Percentiles rank a stretch among this genome's conserved stretches.
Evolutionary conservation across 2,888 invertebrate genomes (phyloP).

Genomic region (Cryptops parisi): DNA sequence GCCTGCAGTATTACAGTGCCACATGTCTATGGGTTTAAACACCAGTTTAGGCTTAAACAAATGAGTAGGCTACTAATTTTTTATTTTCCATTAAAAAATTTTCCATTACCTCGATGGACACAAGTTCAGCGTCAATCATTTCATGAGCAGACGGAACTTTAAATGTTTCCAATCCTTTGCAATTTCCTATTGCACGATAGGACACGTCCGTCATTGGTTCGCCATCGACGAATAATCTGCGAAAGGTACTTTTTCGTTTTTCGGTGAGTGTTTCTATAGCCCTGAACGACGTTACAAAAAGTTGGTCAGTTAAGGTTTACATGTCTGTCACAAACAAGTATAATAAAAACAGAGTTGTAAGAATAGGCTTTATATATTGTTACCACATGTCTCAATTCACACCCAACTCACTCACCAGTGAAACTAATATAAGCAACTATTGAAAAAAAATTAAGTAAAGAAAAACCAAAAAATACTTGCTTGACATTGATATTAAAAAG

Average conservation of each 20-base stretch:
- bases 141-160: slow-evolving; percentile 19
- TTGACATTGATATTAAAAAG: slow-evolving; percentile 16
- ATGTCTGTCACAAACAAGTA: too few species aligned
- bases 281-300: neutral
- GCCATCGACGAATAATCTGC: slow-evolving; percentile 18
- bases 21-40: too few species aligned
- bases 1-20: too few species aligned
- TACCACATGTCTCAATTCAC: too few species aligned
- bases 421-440: neutral
- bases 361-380: too few species aligned
- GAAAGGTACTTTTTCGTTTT: slow-evolving; percentile 10
- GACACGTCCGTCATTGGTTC: slow-evolving; percentile 19
- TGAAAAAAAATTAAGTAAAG: too few species aligned
- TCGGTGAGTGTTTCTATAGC: slow-evolving; percentile 14
- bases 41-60: too few species aligned
- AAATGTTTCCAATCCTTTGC: slow-evolving; percentile 14
- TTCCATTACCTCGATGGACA: slow-evolving; percentile 14
- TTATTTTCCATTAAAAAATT: too few species aligned
- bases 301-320: too few species aligned
- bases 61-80: too few species aligned
- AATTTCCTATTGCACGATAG: slow-evolving; percentile 14
- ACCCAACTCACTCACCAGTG: neutral
- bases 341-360: too few species aligned
- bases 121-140: slow-evolving; percentile 19
- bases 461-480: too few species aligned